Evolutionary conservation across 2,888 invertebrate species (phyloP).

Genomic region (Aspidapion aeneum): DNA sequence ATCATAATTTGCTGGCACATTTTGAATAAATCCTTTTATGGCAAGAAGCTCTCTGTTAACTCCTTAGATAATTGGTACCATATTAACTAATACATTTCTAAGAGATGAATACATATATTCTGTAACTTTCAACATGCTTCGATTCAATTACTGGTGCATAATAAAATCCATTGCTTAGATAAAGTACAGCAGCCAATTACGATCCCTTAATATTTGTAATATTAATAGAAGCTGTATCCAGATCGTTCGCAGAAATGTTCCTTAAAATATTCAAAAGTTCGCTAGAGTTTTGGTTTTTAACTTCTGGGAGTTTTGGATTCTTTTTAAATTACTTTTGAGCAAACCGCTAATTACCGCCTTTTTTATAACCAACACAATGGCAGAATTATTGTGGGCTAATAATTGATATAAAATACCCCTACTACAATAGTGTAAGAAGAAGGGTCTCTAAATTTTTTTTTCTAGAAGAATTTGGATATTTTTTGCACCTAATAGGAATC

Average conservation of each 20-base stretch:
- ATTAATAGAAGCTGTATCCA: constrained; percentile 5
- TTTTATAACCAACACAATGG: too few species aligned
- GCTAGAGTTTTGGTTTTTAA: neutral
- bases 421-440: too few species aligned
- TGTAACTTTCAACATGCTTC: constrained; percentile 5
- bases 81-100: neutral
- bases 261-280: constrained; percentile 6
- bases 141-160: constrained; percentile 10
- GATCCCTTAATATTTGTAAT: neutral
- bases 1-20: constrained; percentile 3
- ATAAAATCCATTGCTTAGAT: constrained; percentile 1
- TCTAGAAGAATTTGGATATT: too few species aligned
- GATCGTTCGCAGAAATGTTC: constrained; percentile 5
- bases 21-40: neutral
- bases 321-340: too few species aligned
- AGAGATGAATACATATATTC: neutral
- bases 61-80: constrained; percentile 8
- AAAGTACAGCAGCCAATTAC: neutral
- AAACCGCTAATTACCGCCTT: too few species aligned
- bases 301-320: neutral
- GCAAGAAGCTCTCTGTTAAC: constrained; percentile 1
- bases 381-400: too few species aligned
- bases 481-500: too few species aligned
- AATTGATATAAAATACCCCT: too few species aligned
- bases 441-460: too few species aligned